Evolutionary conservation across 2,888 invertebrate species (phyloP).

Genomic region (Tachystola acroxantha): DNA sequence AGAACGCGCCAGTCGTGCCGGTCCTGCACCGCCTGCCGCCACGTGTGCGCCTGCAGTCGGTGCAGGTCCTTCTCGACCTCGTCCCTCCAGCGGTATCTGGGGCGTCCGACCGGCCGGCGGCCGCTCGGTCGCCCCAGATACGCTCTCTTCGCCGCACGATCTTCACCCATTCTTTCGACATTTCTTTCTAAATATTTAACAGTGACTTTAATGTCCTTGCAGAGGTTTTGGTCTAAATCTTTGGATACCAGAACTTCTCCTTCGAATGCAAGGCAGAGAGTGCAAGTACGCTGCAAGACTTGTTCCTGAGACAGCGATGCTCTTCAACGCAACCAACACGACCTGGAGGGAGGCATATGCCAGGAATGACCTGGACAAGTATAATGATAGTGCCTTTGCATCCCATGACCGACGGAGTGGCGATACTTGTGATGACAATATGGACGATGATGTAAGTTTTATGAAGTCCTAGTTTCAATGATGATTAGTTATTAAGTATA

Average conservation of each 20-base stretch:
- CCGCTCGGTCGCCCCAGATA: too few species aligned
- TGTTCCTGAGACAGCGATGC: constrained; percentile 43
- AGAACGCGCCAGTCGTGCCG: too few species aligned
- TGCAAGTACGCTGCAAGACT: constrained; percentile 49
- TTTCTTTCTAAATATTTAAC: too few species aligned
- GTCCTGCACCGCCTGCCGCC: too few species aligned
- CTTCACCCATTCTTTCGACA: too few species aligned
- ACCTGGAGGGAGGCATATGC: constrained; percentile 65
- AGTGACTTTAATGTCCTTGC: constrained; percentile 16
- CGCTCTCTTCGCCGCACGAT: too few species aligned
- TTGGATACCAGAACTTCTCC: constrained; percentile 88
- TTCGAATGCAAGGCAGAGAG: constrained; percentile 65
- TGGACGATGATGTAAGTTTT: constrained; percentile 54
- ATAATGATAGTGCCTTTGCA: constrained; percentile 29
- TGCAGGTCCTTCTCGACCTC: too few species aligned
- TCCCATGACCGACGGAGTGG: constrained; percentile 6
- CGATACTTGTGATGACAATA: constrained; percentile 41
- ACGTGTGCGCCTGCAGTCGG: too few species aligned
- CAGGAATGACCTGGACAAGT: constrained; percentile 32
- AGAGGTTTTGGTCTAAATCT: constrained; percentile 84
- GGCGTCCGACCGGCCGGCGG: too few species aligned
- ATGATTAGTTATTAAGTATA: too few species aligned
- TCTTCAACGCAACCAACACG: constrained; percentile 39
- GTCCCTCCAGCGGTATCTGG: too few species aligned
- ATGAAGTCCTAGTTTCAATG: too few species aligned